phyloP scores from a whole-genome alignment of 2,888 invertebrate genomes.

The Temnothorax rugatulus region DNA sequence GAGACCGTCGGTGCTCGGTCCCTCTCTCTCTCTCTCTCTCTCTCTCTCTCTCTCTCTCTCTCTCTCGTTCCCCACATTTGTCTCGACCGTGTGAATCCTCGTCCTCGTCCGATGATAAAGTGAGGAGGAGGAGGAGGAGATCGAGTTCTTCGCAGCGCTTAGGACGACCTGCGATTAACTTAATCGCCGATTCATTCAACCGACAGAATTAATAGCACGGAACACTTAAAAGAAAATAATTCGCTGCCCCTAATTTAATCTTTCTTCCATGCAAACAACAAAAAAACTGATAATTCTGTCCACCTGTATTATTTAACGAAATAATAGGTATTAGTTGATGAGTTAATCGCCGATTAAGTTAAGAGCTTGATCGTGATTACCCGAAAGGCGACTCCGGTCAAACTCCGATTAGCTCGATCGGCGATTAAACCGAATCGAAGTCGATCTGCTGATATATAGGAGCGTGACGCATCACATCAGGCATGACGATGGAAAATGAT shows the following conservation, averaged over 20 bases:
- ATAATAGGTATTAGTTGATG: slow-evolving; percentile 2
- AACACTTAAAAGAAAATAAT: no score
- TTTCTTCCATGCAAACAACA: no score
- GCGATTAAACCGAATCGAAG: slow-evolving; percentile 2
- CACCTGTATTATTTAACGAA: neutral
- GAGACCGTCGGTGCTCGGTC: neutral
- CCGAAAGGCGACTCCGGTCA: neutral
- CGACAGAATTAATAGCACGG: neutral
- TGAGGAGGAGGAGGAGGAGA: neutral
- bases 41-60: no score
- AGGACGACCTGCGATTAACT: neutral
- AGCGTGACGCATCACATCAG: neutral
- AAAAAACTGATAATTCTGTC: neutral
- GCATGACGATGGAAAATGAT: slow-evolving; percentile 3
- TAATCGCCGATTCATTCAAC: neutral
- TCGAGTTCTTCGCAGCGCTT: neutral
- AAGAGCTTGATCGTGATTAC: neutral
- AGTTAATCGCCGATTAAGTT: neutral
- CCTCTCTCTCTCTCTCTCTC: neutral
- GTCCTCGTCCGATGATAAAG: neutral
- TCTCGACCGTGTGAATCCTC: slow-evolving; percentile 19
- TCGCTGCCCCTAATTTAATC: neutral
- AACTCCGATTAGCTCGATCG: slow-evolving; percentile 4
- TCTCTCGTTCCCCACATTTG: neutral
- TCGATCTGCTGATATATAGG: neutral